A percentile compares a stretch with the other conserved stretches of the same genome.
These are phyloP conservation scores for Imbricaverruca yamaguchii DNA, from an alignment of 2,888 invertebrate species.

Conservation along the genomic window DNA sequence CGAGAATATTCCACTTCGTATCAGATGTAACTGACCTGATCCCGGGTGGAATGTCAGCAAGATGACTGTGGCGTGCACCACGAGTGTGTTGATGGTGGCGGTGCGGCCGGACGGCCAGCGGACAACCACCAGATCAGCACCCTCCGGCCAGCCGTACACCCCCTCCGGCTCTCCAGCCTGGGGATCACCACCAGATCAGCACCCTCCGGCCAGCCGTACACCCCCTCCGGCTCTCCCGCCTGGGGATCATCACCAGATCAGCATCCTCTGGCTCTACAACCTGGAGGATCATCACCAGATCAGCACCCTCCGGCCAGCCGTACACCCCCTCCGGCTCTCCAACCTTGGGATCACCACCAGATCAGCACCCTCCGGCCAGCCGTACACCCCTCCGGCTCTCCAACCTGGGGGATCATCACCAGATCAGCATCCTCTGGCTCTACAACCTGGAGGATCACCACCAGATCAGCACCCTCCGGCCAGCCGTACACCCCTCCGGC, in stretches of 20 bases:
- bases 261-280: no score
- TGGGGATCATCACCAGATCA: no score
- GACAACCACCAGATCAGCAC: conserved; percentile 54
- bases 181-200: no score
- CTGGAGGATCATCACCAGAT: no score
- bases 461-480: no score
- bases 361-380: background rate
- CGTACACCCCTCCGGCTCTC: background rate
- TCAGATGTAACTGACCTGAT: background rate
- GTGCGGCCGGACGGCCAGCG: conserved; percentile 68
- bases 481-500: no score
- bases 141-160: background rate
- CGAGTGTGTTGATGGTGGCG: conserved; percentile 66
- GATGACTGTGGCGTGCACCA: conserved; percentile 77
- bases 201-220: background rate
- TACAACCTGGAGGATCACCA: no score
- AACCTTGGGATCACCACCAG: no score
- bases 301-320: no score
- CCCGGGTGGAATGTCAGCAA: conserved; percentile 55
- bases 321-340: no score
- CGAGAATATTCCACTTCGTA: no score
- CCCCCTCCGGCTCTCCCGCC: background rate
- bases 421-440: background rate
- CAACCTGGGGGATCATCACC: no score
- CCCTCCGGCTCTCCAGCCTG: background rate